Evolutionary conservation across 2,888 invertebrate species (phyloP).

Genomic region (Parasteatoda lunata): DNA sequence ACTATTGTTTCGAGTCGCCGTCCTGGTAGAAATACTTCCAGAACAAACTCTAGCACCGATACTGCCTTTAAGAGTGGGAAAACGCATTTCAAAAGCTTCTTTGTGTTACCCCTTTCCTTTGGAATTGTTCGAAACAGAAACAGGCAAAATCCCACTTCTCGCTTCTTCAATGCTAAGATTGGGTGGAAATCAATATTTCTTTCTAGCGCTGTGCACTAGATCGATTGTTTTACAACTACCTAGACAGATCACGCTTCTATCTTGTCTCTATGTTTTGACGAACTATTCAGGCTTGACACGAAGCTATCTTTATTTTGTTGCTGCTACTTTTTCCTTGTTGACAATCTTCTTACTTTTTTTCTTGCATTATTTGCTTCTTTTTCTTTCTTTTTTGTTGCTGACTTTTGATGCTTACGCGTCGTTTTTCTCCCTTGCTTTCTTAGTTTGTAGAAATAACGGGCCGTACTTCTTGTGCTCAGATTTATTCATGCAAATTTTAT

Average conservation of each 20-base stretch:
- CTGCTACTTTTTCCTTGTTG: constrained; percentile 6
- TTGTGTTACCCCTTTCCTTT: constrained; percentile 35
- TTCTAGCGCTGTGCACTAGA: constrained; percentile 25
- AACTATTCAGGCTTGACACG: constrained; percentile 50
- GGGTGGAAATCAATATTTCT: constrained; percentile 56
- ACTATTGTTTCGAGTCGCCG: constrained; percentile 49
- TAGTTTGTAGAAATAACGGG: background rate
- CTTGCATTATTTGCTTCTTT: constrained; percentile 4
- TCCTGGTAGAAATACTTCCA: constrained; percentile 43
- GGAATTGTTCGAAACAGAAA: constrained; percentile 33
- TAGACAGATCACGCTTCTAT: constrained; percentile 63
- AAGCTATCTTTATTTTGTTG: constrained; percentile 42
- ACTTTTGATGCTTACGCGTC: background rate
- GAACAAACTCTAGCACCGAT: constrained; percentile 50
- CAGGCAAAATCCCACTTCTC: constrained; percentile 15
- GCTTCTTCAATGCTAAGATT: constrained; percentile 46
- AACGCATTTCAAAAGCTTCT: constrained; percentile 57
- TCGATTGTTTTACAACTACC: constrained; percentile 65
- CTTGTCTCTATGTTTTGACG: constrained; percentile 65
- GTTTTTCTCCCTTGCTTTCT: background rate
- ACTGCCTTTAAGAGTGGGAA: constrained; percentile 51
- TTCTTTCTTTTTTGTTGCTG: background rate
- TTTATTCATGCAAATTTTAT: no score
- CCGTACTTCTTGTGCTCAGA: background rate
- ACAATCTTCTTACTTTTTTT: constrained; percentile 21